A percentile compares a stretch with the other conserved stretches of the same genome.
Conservation (phyloP, 2,888 invertebrate genomes). For the Autographa gamma region DNA sequence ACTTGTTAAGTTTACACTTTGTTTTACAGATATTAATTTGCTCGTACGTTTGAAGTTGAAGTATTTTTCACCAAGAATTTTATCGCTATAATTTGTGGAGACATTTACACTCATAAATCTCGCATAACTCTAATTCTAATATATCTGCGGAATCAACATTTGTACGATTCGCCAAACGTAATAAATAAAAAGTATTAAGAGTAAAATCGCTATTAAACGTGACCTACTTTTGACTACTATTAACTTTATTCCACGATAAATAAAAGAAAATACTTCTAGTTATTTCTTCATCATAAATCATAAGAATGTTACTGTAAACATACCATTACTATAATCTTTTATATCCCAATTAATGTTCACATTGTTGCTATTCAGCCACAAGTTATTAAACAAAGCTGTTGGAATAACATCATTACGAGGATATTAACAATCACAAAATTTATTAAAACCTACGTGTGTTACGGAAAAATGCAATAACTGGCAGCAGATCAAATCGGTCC, state of each 20-base stretch:
- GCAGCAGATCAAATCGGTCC: conserved; percentile 57
- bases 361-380: background rate
- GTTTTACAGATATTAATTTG: background rate
- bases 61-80: background rate
- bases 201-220: conserved; percentile 2
- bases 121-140: background rate
- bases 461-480: conserved; percentile 58
- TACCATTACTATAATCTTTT: background rate
- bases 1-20: background rate
- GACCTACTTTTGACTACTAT: background rate
- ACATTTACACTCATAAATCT: background rate
- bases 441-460: conserved; percentile 34
- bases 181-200: conserved; percentile 3
- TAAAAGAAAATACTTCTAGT: background rate
- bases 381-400: background rate
- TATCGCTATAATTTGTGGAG: background rate
- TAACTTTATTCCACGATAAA: background rate
- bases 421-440: conserved; percentile 36
- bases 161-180: background rate
- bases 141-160: background rate
- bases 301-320: background rate
- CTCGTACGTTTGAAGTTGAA: background rate
- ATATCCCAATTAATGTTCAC: background rate
- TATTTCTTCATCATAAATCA: background rate
- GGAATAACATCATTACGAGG: background rate